A percentile compares a stretch with the other conserved stretches of the same genome.
Evolutionary conservation across 2,113 vertebrate genomes (phyloP).

Genomic region (Pyrgilauda ruficollis): DNA sequence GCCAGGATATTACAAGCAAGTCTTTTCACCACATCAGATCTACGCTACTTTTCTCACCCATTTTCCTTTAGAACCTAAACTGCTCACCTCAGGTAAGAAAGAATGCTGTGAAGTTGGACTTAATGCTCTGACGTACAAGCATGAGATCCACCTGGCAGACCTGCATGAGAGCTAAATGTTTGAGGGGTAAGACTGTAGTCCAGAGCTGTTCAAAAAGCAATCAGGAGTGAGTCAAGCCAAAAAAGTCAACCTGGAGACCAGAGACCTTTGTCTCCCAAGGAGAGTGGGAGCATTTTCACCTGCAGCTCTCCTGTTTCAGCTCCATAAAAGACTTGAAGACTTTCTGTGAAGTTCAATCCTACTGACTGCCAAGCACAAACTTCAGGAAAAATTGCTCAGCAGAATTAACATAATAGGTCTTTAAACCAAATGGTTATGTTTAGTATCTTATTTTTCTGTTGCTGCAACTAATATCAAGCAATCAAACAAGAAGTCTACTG

Average conservation of each 20-base stretch:
- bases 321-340: background rate
- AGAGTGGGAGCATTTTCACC: background rate
- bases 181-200: background rate
- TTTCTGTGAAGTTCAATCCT: background rate
- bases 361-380: background rate
- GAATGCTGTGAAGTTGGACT: background rate
- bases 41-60: background rate
- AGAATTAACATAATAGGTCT: background rate
- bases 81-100: background rate
- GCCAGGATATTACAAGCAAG: background rate
- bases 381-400: background rate
- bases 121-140: background rate
- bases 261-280: fast-evolving
- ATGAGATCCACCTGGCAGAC: background rate
- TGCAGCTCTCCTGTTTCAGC: background rate
- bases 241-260: background rate
- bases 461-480: background rate
- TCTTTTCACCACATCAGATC: background rate
- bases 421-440: background rate
- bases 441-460: background rate
- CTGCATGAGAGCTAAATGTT: background rate
- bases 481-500: background rate
- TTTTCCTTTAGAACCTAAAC: background rate
- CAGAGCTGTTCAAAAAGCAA: background rate
- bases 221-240: background rate